Base-by-base conservation (phyloP, 1,140 invertebrate species). In the Melitaea cinxia region DNA sequence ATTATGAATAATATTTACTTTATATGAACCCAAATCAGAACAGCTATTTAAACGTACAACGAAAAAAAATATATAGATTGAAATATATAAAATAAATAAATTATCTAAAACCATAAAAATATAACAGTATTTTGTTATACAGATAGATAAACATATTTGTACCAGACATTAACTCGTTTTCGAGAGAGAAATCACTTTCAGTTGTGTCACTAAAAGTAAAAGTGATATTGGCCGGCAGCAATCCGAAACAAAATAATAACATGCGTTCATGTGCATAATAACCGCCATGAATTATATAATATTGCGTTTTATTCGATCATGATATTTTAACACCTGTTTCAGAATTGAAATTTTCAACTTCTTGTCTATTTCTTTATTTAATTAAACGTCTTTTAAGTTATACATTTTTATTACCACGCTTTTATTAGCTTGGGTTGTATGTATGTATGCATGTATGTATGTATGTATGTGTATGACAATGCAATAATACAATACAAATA, bases 121-220 rank as follows among this genome's bases (percentile, higher is more conserved):
- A 2, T 47, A 47, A 10, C 19, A 2, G 42, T 24, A 47, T 23
- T 47, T 47, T 45, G n/a, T 39, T 42, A 12, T 21, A 23, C 23
- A 12, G 19, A 23, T 47, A 12, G 19, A 23, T 12, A 21, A 23
- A 37, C 52, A 62, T 55, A 55, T 55, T 28, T 53, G 57, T 58
- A 58, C 59, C 57, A 47, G 55, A 57, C 62, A 77, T 77, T 77
- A 78, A 68, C 71, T 72, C 37, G 78, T 75, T 74, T 69, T 63
- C 56, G 73, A 78, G 77, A 73, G 82, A 70, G 80, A 84, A 84
- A 82, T 84, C 82, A 75, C 64, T 42, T 42, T 75, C 69, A 73
- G 68, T 71, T 65, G 72, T 79, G 77, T 79, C 73, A 77, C 69
- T 73, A 73, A 81, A 82, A 84, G 80, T 82, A 84, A 82, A 82